phyloP scores from a whole-genome alignment of 2,797 vertebrate genomes.

The Ambastaia sidthimunki region DNA sequence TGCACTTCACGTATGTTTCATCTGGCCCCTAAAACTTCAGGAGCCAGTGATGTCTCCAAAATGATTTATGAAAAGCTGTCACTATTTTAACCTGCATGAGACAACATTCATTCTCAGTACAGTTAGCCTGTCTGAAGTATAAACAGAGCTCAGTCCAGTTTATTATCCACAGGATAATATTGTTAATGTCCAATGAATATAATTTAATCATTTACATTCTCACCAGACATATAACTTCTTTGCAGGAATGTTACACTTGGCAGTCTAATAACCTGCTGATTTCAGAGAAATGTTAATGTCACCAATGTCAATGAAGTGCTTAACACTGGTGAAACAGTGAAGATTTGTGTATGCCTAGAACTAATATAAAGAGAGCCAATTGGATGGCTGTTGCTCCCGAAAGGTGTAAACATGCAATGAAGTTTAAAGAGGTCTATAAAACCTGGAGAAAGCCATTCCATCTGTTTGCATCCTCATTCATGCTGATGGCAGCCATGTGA shows the following conservation, averaged over 20 bases:
- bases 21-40: neutral
- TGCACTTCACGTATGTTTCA: neutral
- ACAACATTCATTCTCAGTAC: conserved; percentile 26
- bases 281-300: conserved; percentile 21
- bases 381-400: neutral
- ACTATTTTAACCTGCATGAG: conserved; percentile 10
- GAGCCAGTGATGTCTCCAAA: neutral
- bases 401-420: neutral
- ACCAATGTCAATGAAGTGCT: conserved; percentile 19
- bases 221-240: conserved; percentile 1
- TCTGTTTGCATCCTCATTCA: neutral
- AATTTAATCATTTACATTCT: neutral
- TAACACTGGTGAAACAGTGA: neutral
- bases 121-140: neutral
- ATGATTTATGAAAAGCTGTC: conserved; percentile 31
- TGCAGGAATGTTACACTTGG: conserved; percentile 15
- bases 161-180: neutral
- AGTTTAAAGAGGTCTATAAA: neutral
- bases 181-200: neutral
- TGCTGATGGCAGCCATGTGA: neutral
- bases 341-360: neutral
- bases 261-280: neutral
- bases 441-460: neutral
- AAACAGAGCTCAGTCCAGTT: neutral
- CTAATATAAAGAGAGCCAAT: neutral